Evolutionary conservation across 2,113 vertebrate genomes (phyloP), one percentile per base, ranked within the genome.

Genomic region (Heloderma charlesbogerti): DNA sequence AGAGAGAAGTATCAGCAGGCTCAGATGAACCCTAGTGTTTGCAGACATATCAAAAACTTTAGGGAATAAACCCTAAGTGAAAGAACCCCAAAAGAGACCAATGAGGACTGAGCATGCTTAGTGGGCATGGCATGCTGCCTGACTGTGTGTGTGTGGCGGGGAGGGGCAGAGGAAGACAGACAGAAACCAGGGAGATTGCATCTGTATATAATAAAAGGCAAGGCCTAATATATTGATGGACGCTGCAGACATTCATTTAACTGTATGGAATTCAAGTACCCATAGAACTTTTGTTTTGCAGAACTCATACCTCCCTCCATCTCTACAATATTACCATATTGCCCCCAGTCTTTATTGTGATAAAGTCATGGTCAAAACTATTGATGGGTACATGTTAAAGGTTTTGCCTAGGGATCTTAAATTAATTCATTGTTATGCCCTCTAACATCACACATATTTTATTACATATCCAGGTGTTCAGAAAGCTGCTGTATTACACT

Each of bases 201-300:
- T 83, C 57, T 77, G 3, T 89, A 84, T 12, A 25, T 34, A n/a
- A 84, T 80, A 72, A 74, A 74, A 83, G 6, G 6, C 72, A 85
- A 84, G 92, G 63, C 13, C 88, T 92, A 78, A 43, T 34, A 88
- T 45, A 71, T 90, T 92, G 78, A 45, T 90, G 77, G 18, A 27
- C 78, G 34, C 9, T 63, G 29, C 22, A 83, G 90, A 89, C 31
- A 78, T 60, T 45, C 22, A 37, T 48, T 79, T 43, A 43, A 43
- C 34, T 57, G 34, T 71, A 20, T 51, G 25, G 25, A 51, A 82
- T 71, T 89, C 48, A 29, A 34, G 34, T 71, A 7, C 71, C 29
- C 3, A 18, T 13, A 31, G 9, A 66, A 51, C 43, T 81, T 79
- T 57, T 69, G 34, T 69, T 89, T 57, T 72, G 25, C 10, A 79